phyloP scores from a whole-genome alignment of 2,797 vertebrate genomes.

The Lepilemur septentrionalis region DNA sequence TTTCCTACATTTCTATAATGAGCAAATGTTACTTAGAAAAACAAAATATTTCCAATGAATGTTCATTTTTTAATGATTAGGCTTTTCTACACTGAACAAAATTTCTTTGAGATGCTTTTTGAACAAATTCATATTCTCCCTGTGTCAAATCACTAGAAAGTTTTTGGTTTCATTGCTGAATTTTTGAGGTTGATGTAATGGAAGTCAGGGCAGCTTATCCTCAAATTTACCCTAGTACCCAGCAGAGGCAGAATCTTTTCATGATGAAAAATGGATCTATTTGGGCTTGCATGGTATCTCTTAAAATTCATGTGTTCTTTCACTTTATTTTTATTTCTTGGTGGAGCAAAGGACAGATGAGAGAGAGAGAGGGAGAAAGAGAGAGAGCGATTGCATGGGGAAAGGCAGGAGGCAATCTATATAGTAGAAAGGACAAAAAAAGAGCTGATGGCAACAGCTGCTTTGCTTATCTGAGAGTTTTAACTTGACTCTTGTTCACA shows the following conservation, averaged over 20 bases:
- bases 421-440: conserved; percentile 80
- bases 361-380: neutral
- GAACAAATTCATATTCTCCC: neutral
- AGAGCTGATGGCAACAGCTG: conserved; percentile 83
- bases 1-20: neutral
- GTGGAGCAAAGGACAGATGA: conserved; percentile 2
- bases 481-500: conserved; percentile 81
- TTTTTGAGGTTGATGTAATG: neutral
- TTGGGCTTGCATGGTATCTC: conserved; percentile 75
- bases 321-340: conserved; percentile 82
- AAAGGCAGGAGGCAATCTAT: neutral
- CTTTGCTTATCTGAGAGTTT: conserved; percentile 86
- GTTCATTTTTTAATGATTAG: neutral
- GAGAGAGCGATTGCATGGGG: neutral
- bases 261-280: neutral
- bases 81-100: neutral
- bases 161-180: neutral
- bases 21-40: neutral
- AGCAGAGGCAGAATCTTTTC: neutral
- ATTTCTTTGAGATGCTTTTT: neutral
- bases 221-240: neutral
- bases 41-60: neutral
- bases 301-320: conserved; percentile 72
- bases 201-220: neutral
- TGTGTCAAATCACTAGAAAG: neutral